These are phyloP conservation scores for Porites evermanni DNA, from an alignment of 92 coral and sea anemone species.

Conservation along the genomic window DNA sequence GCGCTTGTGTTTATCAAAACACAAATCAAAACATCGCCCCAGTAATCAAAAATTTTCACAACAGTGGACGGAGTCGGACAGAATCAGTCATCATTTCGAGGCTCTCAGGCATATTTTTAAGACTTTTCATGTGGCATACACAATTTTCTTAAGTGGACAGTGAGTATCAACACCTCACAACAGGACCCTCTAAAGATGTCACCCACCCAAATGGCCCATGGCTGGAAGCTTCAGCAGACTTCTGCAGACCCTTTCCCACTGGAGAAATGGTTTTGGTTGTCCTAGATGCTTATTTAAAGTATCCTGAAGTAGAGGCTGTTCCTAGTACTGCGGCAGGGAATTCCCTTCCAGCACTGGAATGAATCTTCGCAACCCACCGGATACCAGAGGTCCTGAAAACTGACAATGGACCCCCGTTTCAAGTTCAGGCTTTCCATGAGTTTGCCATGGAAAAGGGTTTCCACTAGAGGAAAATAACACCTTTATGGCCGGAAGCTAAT, in stretches of 20 bases:
- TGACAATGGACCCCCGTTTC: slow-evolving; percentile 26
- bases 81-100: no score
- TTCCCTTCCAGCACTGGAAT: not conserved
- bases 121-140: no score
- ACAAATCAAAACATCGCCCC: no score
- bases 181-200: slow-evolving; percentile 28
- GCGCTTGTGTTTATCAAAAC: no score
- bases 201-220: slow-evolving; percentile 35
- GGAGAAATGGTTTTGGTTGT: slow-evolving; percentile 28
- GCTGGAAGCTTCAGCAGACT: slow-evolving; percentile 21
- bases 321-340: slow-evolving; percentile 16
- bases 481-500: slow-evolving; percentile 44
- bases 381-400: slow-evolving; percentile 26
- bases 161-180: not conserved
- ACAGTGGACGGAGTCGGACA: no score
- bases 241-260: slow-evolving; percentile 36
- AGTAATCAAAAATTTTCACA: no score
- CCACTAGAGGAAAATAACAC: slow-evolving; percentile 25
- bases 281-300: slow-evolving; percentile 11
- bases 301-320: slow-evolving; percentile 16
- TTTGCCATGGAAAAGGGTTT: slow-evolving; percentile 27
- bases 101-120: no score
- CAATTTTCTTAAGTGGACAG: not conserved
- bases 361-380: slow-evolving; percentile 35
- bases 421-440: slow-evolving; percentile 2